These are phyloP conservation scores for Eupelmus urozonus DNA, from an alignment of 2,888 invertebrate species.

Conservation along the genomic window DNA sequence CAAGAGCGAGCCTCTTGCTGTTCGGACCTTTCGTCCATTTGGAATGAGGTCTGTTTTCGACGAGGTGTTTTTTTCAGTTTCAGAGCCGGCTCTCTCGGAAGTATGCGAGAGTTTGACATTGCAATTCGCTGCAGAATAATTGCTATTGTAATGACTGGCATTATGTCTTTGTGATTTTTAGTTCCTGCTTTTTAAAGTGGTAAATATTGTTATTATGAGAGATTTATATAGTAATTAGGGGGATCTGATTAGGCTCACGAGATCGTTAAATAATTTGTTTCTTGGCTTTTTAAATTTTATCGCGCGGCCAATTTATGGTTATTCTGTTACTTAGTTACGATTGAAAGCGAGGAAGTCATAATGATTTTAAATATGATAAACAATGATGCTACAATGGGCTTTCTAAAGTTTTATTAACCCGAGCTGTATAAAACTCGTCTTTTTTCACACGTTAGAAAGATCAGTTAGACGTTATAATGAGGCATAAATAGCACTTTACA, in stretches of 20 bases:
- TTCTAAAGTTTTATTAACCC: conserved; percentile 8
- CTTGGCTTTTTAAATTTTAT: not conserved
- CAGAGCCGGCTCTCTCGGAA: no score
- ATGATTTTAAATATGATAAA: conserved; percentile 11
- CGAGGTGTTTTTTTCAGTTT: no score
- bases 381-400: conserved; percentile 20
- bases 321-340: not conserved
- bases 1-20: no score
- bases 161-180: no score
- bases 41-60: conserved; percentile 2
- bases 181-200: no score
- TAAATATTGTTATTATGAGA: no score
- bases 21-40: no score
- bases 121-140: no score
- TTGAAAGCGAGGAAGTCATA: conserved; percentile 9
- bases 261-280: not conserved
- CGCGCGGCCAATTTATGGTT: conserved; percentile 2
- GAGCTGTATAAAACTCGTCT: not conserved
- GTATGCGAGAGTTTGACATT: no score
- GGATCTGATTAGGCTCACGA: no score
- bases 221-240: no score
- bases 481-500: not conserved
- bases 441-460: conserved; percentile 13
- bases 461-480: not conserved
- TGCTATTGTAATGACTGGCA: no score